Base-by-base conservation (phyloP, 2,797 vertebrate genomes). In the Leptatherina wallacei region DNA sequence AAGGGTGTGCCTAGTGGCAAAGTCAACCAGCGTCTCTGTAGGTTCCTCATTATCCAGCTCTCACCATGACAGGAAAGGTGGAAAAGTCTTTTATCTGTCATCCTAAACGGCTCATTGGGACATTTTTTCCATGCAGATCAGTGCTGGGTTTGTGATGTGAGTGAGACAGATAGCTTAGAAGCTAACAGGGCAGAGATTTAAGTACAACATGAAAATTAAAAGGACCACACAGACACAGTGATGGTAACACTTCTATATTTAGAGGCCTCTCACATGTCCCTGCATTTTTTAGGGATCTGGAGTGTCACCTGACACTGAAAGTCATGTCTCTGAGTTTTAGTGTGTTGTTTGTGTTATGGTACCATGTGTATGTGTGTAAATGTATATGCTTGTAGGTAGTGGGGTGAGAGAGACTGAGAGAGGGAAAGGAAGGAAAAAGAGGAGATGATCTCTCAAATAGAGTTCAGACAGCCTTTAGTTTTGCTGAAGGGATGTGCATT, bases 201-300 rank as follows among this genome's bases (percentile, higher is more conserved):
- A 54, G 65, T 60, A 69, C 80, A 92, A 85, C 70, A 69, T 73
- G 82, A 85, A 84, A 91, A 93, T 93, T 88, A 90, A 77, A 32
- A 78, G 78, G 85, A 82, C 85, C 82, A 84, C 88, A 88, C 65
- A 80, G 85, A 85, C 90, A 82, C 71, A 62, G 73, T 67, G 70
- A 70, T 76, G 85, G 81, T 68, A 81, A 85, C 81, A 54, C 78
- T 63, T 83, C 93, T 95, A 94, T 93, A 92, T 94, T 94, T 94
- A 94, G 93, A 86, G 69, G 83, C 85, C 62, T 91, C 91, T 95
- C 92, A 82, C 83, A 80, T 93, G 89, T 90, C 92, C 81, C 85
- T 93, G 92, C 92, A 94, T 94, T 92, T 94, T 95, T 94, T 77
- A 94, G 78, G 81, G 79, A 85, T 84, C 61, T 77, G 67, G 54